These are phyloP conservation scores for Eupithecia abbreviata DNA, from an alignment of 2,888 invertebrate genomes.

Conservation along the genomic window DNA sequence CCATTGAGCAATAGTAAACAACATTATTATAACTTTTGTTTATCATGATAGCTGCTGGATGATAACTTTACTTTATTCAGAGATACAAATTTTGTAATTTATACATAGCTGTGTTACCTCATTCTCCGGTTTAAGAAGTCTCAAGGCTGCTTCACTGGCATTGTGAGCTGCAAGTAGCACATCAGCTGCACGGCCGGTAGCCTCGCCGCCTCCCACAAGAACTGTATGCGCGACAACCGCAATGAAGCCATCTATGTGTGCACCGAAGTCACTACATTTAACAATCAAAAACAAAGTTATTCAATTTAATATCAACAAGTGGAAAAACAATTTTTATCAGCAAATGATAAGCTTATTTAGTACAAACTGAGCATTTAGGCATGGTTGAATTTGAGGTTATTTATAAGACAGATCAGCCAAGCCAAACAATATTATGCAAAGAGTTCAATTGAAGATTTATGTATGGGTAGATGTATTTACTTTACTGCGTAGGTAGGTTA, in stretches of 20 bases:
- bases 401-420: neutral
- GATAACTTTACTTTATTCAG: neutral
- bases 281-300: neutral
- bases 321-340: conserved; percentile 11
- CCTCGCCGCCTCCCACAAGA: conserved; percentile 91
- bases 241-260: conserved; percentile 99
- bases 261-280: conserved; percentile 93
- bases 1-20: conserved; percentile 10
- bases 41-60: neutral
- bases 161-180: conserved; percentile 97
- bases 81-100: neutral
- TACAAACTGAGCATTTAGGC: neutral
- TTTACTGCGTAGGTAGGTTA: neutral
- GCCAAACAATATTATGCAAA: neutral
- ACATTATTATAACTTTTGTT: neutral
- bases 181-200: conserved; percentile 96
- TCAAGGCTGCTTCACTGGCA: conserved; percentile 97
- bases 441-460: neutral
- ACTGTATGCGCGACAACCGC: conserved; percentile 99
- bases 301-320: conserved; percentile 12
- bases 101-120: conserved; percentile 84
- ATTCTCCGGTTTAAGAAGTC: conserved; percentile 95
- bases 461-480: neutral
- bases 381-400: conserved; percentile 30
- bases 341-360: conserved; percentile 5